Conservation (phyloP, 2,113 vertebrate species). For the Cebus imitator region DNA sequence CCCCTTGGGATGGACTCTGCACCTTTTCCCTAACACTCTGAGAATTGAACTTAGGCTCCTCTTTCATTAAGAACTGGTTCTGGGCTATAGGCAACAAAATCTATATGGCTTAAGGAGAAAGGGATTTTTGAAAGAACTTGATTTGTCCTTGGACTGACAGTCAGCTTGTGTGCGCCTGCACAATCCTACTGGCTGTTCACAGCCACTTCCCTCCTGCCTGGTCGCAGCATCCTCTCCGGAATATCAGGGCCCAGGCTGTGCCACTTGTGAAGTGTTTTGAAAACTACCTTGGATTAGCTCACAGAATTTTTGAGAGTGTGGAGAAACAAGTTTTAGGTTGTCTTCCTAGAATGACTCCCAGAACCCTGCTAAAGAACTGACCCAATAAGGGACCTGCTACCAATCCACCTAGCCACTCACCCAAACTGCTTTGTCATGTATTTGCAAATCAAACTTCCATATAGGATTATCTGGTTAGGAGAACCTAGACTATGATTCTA, state of each 20-base stretch:
- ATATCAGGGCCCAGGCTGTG: neutral
- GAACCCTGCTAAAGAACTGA: neutral
- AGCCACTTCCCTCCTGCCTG: neutral
- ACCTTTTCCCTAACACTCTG: neutral
- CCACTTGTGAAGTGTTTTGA: neutral
- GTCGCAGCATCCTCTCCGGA: neutral
- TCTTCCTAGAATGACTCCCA: neutral
- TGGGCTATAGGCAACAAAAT: neutral
- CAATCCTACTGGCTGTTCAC: neutral
- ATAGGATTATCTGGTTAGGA: neutral
- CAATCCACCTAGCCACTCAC: neutral
- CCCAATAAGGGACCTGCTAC: neutral
- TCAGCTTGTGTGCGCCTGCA: neutral
- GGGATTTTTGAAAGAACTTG: neutral
- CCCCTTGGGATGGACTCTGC: neutral
- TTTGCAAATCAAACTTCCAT: neutral
- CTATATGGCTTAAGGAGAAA: neutral
- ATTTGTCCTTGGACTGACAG: neutral
- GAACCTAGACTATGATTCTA: neutral
- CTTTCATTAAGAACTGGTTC: neutral
- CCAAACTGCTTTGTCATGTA: neutral
- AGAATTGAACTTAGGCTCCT: neutral
- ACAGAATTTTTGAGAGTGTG: neutral
- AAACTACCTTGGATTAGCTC: neutral
- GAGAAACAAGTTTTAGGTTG: neutral